These are phyloP conservation scores for Condylostylus longicornis DNA, from an alignment of 1,140 invertebrate species.

Conservation along the genomic window DNA sequence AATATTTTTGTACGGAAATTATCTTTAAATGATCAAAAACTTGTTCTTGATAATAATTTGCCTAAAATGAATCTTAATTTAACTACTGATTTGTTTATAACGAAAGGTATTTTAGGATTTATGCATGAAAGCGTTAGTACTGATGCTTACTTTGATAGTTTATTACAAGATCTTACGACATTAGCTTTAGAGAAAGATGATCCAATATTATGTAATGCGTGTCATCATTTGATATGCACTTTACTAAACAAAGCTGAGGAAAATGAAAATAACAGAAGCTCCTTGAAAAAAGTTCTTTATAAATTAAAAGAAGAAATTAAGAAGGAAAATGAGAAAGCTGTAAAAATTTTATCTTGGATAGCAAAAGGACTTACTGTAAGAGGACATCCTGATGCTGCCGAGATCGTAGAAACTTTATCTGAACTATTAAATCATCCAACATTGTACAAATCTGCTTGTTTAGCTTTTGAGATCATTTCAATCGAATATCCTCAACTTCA, in stretches of 20 bases:
- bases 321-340: conserved; percentile 19
- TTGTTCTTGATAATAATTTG: conserved; percentile 23
- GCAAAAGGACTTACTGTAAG: conserved; percentile 22
- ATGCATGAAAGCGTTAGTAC: conserved; percentile 22
- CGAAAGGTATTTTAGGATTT: conserved; percentile 22
- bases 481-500: conserved; percentile 24
- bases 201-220: conserved; percentile 16
- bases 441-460: conserved; percentile 14
- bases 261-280: conserved; percentile 11
- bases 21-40: conserved; percentile 21
- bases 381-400: conserved; percentile 20
- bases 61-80: conserved; percentile 17
- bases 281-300: conserved; percentile 13
- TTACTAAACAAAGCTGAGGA: conserved; percentile 25
- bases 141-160: conserved; percentile 25
- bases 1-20: conserved; percentile 20
- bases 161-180: conserved; percentile 22
- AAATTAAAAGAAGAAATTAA: conserved; percentile 18
- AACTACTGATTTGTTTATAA: conserved; percentile 20
- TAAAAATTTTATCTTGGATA: conserved; percentile 24
- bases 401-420: conserved; percentile 24
- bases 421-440: conserved; percentile 27
- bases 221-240: conserved; percentile 26
- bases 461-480: conserved; percentile 26
- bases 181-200: conserved; percentile 17